phyloP scores from a whole-genome alignment of 2,888 invertebrate genomes.

The Diarsia dahlii region DNA sequence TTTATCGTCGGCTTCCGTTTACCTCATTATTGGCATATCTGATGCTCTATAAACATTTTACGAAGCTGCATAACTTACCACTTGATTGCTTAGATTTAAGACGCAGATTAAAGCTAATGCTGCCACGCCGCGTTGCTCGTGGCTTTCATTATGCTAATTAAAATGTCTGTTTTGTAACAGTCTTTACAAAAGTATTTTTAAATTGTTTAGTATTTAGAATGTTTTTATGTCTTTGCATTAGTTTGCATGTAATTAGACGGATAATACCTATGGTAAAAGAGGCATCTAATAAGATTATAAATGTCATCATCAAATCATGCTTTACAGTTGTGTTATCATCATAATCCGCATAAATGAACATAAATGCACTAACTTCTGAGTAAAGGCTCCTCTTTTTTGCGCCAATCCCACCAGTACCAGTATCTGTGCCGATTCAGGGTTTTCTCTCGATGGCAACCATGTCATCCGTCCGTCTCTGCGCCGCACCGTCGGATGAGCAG shows the following conservation, averaged over 20 bases:
- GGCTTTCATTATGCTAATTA: slow-evolving; percentile 63
- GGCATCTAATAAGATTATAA: not conserved
- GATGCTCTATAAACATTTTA: slow-evolving; percentile 65
- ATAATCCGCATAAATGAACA: not conserved
- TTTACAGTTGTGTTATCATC: not conserved
- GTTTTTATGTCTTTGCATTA: slow-evolving; percentile 6
- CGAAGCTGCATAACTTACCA: slow-evolving; percentile 61
- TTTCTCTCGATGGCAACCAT: not conserved
- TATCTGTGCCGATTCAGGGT: not conserved
- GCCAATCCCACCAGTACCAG: not conserved
- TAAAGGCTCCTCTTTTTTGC: not conserved
- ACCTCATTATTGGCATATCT: slow-evolving; percentile 63
- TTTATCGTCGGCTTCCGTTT: slow-evolving; percentile 60
- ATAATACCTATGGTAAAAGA: not conserved
- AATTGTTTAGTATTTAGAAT: slow-evolving; percentile 17
- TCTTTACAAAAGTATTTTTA: slow-evolving; percentile 34
- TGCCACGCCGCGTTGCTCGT: slow-evolving; percentile 39
- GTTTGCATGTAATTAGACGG: not conserved
- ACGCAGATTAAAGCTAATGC: slow-evolving; percentile 60
- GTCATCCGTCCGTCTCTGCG: not conserved
- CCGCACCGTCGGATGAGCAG: not conserved
- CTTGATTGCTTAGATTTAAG: slow-evolving; percentile 61
- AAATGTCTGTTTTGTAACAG: slow-evolving; percentile 60
- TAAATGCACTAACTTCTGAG: not conserved
- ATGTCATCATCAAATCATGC: not conserved